Evolutionary conservation across 2,888 invertebrate genomes (phyloP).

Genomic region (Nudaria mundana): DNA sequence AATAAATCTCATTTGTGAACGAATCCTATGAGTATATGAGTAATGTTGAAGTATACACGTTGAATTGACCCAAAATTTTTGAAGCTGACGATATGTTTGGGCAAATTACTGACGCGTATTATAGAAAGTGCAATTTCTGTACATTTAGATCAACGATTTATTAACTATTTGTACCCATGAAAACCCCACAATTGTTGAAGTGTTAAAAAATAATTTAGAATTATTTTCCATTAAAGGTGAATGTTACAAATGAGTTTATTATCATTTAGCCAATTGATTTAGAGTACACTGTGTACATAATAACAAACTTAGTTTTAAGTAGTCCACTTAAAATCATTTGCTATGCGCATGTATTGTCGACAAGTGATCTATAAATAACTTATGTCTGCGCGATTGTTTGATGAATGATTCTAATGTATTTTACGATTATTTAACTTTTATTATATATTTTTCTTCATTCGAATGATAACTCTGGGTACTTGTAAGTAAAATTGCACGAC

Average conservation of each 20-base stretch:
- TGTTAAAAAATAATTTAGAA: conserved; percentile 39
- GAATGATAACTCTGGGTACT: too few species aligned
- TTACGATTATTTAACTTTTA: conserved; percentile 42
- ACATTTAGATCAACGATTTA: conserved; percentile 35
- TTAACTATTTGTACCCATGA: conserved; percentile 19
- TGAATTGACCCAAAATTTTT: too few species aligned
- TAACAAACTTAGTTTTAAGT: conserved; percentile 56
- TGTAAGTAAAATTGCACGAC: conserved; percentile 33
- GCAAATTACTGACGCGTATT: conserved; percentile 1
- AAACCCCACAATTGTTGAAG: conserved; percentile 24
- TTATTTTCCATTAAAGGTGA: conserved; percentile 55
- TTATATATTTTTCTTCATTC: conserved; percentile 35
- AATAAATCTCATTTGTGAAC: conserved; percentile 27
- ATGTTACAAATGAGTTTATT: conserved; percentile 62
- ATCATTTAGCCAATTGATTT: conserved; percentile 61
- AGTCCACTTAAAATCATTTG: conserved; percentile 58
- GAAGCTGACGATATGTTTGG: neutral
- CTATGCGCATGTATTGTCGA: conserved; percentile 36
- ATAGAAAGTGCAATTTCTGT: conserved; percentile 38
- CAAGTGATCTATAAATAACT: conserved; percentile 34
- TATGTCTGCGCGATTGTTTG: conserved; percentile 35
- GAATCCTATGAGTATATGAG: too few species aligned
- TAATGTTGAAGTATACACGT: too few species aligned
- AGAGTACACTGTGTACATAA: conserved; percentile 66
- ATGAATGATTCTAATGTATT: conserved; percentile 43